A percentile compares a stretch with the other conserved stretches of the same genome.
These are phyloP conservation scores for Galerucella pusilla DNA, from an alignment of 2,888 invertebrate genomes.

Conservation along the genomic window DNA sequence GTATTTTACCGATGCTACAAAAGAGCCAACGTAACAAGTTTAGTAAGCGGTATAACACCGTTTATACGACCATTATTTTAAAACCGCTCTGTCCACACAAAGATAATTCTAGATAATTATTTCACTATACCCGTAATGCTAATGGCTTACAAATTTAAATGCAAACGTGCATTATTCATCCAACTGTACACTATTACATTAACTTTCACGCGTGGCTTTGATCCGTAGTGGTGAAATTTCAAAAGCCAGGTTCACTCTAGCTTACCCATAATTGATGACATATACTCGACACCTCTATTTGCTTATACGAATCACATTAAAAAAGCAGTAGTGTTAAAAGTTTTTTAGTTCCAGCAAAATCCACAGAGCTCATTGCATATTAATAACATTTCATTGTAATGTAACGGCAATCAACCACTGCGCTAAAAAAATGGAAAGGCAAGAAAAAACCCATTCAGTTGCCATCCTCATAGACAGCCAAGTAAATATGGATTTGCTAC, in stretches of 20 bases:
- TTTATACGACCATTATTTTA: background rate
- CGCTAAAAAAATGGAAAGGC: too few species aligned
- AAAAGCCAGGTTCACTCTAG: background rate
- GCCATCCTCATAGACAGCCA: too few species aligned
- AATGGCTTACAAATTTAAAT: conserved; percentile 1
- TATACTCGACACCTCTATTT: background rate
- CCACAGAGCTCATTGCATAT: too few species aligned
- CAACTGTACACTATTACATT: background rate
- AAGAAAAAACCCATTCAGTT: too few species aligned
- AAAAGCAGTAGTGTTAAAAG: too few species aligned
- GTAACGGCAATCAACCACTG: too few species aligned
- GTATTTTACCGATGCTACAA: too few species aligned
- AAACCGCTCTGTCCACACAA: background rate
- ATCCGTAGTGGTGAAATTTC: background rate
- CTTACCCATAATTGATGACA: background rate
- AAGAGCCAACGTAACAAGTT: background rate
- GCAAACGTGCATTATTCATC: conserved; percentile 3
- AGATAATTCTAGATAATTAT: conserved; percentile 8
- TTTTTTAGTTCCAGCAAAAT: too few species aligned
- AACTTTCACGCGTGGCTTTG: background rate
- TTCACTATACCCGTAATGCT: background rate
- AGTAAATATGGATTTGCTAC: too few species aligned
- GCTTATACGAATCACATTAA: too few species aligned
- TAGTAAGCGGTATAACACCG: background rate
- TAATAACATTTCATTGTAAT: too few species aligned